Conservation (phyloP, 1,140 invertebrate genomes). For the Anagrus nilaparvatae region DNA sequence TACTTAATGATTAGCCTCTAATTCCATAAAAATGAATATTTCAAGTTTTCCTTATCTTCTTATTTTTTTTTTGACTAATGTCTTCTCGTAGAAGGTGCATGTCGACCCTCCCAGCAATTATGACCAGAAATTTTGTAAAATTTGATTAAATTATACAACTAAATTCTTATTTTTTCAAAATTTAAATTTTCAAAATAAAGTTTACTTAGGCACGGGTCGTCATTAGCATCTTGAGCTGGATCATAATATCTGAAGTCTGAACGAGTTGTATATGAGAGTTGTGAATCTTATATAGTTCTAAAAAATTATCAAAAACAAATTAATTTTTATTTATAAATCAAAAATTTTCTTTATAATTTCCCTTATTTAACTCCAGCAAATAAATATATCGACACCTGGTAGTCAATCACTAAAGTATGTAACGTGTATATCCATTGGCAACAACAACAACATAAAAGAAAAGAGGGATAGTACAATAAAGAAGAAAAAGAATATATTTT, state of each 20-base stretch:
- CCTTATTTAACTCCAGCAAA: conserved; percentile 93
- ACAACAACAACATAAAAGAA: too few species aligned
- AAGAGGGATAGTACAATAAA: too few species aligned
- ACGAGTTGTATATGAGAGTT: conserved; percentile 96
- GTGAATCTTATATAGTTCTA: conserved; percentile 97
- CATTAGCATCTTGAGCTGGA: conserved; percentile 95
- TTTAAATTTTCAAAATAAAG: conserved; percentile 4
- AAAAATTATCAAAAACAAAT: conserved; percentile 29
- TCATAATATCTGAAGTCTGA: conserved; percentile 99
- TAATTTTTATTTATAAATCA: background rate
- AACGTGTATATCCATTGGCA: too few species aligned
- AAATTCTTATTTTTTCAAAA: background rate
- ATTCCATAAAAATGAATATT: conserved; percentile 99
- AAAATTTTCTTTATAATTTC: conserved; percentile 35
- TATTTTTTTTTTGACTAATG: conserved; percentile 92
- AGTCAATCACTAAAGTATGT: too few species aligned
- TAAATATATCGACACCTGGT: too few species aligned
- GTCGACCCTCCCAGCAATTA: conserved; percentile 74
- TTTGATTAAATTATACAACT: background rate
- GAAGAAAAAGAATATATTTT: too few species aligned
- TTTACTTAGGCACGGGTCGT: conserved; percentile 85
- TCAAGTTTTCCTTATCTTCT: conserved; percentile 96
- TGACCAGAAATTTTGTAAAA: too few species aligned
- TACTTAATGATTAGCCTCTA: conserved; percentile 94
- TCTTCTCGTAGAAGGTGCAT: conserved; percentile 85